Base-by-base conservation (phyloP, 2,797 vertebrate genomes). In the Crocidura indochinensis region DNA sequence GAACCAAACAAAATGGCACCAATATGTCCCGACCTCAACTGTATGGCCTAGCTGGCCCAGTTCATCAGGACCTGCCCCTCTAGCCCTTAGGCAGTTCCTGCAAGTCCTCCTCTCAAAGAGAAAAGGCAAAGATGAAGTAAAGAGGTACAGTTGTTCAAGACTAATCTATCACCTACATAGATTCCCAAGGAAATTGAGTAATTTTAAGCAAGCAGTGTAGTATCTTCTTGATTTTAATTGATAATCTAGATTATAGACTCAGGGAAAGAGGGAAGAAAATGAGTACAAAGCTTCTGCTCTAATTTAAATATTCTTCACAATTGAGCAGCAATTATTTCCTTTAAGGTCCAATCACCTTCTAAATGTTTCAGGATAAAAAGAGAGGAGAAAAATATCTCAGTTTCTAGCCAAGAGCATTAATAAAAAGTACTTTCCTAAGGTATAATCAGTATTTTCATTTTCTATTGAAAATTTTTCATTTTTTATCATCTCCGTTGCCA, bases 401-500 rank as follows among this genome's bases (percentile, higher is more conserved):
- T 85, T 88, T 46, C 64, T 20, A 62, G 84, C 64, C 94, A 92
- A 86, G 75, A 94, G 92, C 71, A 84, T 91, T 91, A 91, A 83
- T 83, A 92, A 60, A 38, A 88, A 87, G 44, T 56, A 74, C 60
- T 83, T 92, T 60, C 87, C 90, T 87, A 82, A 88, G 85, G 38
- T 85, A 62, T 74, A 89, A 95, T 91, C 74, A 82, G 24, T 96
- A 92, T 87, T 93, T 93, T 95, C 83, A 92, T 91, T 95, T 94
- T 93, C 90, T 87, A 91, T 89, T 94, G 85, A 89, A 93, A 90
- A 44, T 62, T 93, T 90, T 94, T 89, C 27, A 24, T 84, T 93
- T 94, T 94, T 96, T 92, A 94, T 91, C 92, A 93, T 93, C 64
- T 92, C 72, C 84, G 71, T 90, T 94, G 90, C 90, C 96, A 96